Percentiles rank a stretch among this genome's conserved stretches.
These are phyloP conservation scores for Tribolium freemani DNA, from an alignment of 2,888 invertebrate genomes.

Conservation along the genomic window DNA sequence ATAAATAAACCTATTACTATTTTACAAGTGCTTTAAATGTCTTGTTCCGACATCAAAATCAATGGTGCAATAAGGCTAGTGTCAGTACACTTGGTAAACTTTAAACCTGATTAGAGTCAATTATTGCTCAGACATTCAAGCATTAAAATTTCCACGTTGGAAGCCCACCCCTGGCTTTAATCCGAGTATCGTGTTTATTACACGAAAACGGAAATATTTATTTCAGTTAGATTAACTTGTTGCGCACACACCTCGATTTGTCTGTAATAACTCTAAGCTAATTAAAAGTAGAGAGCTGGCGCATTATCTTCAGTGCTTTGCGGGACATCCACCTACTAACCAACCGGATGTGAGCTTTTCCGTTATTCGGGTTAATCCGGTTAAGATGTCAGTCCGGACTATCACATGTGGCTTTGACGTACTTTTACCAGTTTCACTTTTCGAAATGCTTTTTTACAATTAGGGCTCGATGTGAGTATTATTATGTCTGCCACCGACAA, in stretches of 20 bases:
- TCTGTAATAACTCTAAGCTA: constrained; percentile 27
- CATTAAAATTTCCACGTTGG: not conserved
- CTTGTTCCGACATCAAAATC: too few species aligned
- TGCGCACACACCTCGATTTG: constrained; percentile 25
- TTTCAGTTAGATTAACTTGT: constrained; percentile 8
- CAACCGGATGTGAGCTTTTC: constrained; percentile 4
- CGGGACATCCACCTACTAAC: constrained; percentile 15
- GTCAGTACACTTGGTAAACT: too few species aligned
- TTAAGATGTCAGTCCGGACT: constrained; percentile 11
- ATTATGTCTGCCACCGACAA: not conserved
- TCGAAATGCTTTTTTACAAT: not conserved
- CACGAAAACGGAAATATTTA: not conserved
- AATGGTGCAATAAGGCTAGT: too few species aligned
- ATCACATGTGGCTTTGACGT: constrained; percentile 3
- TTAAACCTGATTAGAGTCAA: too few species aligned
- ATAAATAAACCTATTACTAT: too few species aligned
- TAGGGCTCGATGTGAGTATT: not conserved
- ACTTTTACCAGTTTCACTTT: constrained; percentile 1
- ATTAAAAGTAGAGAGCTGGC: constrained; percentile 28
- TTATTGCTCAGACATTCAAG: not conserved
- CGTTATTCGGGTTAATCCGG: constrained; percentile 22
- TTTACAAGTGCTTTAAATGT: not conserved
- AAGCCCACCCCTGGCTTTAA: not conserved
- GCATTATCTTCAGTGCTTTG: constrained; percentile 28
- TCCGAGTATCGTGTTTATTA: not conserved